A percentile compares a stretch with the other conserved stretches of the same genome.
These are phyloP conservation scores for Symphodus melops DNA, from an alignment of 2,113 vertebrate genomes.

Conservation along the genomic window DNA sequence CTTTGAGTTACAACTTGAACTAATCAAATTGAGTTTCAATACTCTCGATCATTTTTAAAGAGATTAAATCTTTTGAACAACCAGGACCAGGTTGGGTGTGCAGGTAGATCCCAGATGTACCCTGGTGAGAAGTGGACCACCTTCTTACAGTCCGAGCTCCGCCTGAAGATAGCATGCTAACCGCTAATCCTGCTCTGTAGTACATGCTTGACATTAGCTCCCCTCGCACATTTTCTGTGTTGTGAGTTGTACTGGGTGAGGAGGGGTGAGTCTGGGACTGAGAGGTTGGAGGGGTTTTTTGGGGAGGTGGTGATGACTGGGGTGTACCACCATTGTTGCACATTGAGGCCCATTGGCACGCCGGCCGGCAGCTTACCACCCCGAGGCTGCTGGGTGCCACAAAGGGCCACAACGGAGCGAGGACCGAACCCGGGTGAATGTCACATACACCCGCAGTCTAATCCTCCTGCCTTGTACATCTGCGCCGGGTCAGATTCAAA, in stretches of 20 bases:
- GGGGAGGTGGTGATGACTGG: not conserved
- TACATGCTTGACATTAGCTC: slow-evolving; percentile 80
- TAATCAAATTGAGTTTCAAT: too few species aligned
- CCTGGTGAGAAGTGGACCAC: too few species aligned
- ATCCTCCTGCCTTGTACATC: slow-evolving; percentile 93
- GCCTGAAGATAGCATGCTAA: too few species aligned
- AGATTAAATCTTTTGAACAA: too few species aligned
- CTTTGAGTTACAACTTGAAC: too few species aligned
- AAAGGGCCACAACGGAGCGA: slow-evolving; percentile 84
- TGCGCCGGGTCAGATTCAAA: slow-evolving; percentile 90
- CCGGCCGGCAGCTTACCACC: slow-evolving; percentile 85
- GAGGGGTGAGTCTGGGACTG: not conserved
- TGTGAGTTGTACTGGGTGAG: slow-evolving; percentile 39
- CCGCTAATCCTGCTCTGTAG: too few species aligned
- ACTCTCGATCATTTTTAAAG: too few species aligned
- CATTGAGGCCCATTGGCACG: slow-evolving; percentile 83
- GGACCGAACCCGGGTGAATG: slow-evolving; percentile 68
- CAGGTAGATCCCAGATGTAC: too few species aligned
- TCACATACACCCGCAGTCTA: slow-evolving; percentile 89
- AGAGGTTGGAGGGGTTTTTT: too few species aligned
- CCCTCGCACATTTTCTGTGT: slow-evolving; percentile 90
- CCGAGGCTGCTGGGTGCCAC: slow-evolving; percentile 84
- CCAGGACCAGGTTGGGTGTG: too few species aligned
- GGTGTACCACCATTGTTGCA: slow-evolving; percentile 83
- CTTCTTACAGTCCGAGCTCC: too few species aligned